Conservation (phyloP, 2,113 vertebrate species). For the Megaceryle maxima region DNA sequence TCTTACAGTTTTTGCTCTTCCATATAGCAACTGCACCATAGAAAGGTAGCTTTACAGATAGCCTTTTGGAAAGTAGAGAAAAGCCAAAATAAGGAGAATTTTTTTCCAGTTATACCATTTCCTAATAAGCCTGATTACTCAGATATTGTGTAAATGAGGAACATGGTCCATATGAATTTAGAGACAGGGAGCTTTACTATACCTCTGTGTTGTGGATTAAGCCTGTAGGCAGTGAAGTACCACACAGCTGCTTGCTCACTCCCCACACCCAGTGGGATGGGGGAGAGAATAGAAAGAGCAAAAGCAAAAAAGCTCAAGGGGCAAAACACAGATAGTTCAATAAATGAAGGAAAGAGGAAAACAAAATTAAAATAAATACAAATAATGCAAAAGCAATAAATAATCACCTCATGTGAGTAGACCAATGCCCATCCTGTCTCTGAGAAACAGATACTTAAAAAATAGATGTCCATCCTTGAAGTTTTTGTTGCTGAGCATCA, state of each 20-base stretch:
- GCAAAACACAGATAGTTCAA: background rate
- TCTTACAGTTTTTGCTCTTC: background rate
- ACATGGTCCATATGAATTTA: background rate
- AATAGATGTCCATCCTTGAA: fast-evolving
- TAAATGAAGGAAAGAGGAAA: background rate
- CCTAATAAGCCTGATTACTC: background rate
- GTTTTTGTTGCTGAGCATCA: background rate
- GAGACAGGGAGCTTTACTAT: background rate
- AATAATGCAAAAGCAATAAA: fast-evolving
- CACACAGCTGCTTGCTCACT: background rate
- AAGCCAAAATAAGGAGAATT: background rate
- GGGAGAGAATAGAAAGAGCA: background rate
- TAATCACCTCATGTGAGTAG: background rate
- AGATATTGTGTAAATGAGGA: background rate
- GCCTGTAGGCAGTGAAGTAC: background rate
- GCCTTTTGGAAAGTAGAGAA: background rate
- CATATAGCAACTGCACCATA: background rate
- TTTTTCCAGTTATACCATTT: background rate
- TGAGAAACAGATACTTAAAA: background rate
- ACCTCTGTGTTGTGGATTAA: background rate
- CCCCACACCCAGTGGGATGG: fast-evolving
- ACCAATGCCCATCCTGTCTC: background rate
- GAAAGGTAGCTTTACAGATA: background rate
- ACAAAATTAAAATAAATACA: background rate
- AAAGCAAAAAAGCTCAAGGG: background rate